Base-by-base conservation (phyloP, 2,888 invertebrate genomes). In the Yponomeuta plumbellus region DNA sequence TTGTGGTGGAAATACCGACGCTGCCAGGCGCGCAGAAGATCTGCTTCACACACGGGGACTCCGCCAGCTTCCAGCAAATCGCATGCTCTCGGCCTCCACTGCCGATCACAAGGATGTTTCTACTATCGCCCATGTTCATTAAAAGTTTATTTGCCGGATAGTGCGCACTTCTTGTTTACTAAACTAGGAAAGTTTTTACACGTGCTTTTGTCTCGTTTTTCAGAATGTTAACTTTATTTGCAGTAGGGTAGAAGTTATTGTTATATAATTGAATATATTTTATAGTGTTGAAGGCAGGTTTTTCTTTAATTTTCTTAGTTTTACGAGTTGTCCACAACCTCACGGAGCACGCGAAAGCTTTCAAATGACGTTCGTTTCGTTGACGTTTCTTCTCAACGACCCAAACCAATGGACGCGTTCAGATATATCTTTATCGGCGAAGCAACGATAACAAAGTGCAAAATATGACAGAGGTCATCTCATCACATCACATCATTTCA, bases 71-170 rank as follows among this genome's bases (percentile, higher is more conserved):
- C 98, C 98, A 98, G 74, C 96, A 96, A 75, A 99, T 92, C 5
- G 98, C 98, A 90, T 99, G 98, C 87, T 99, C 99, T 72, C 99
- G 94, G 3, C 98, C 99, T 57, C 99, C 99, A 80, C 95, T 93
- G 20, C 99, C 99, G 75, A 99, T 94, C 66, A 99, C 94, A 72
- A 97, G 86, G 70, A 97, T 93, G 76, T 93, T 92, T 66, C 34
- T 89, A 66, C 75, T 78, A 92, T 91, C 81, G 74, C 81, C 76
- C 88, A 88, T 89, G 73, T 67, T 74, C 17, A 20, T 11, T 34
- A 13, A 17, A 62, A 62, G 17, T 62, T 39, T 20, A 62, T 20
- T 34, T 8, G 34, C 34, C 34, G 34, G 34, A 34, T 34, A 34
- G 34, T 34, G 34, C 34, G 17, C 62, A 62, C 62, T 10, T 67